Evolutionary conservation across 2,113 vertebrate genomes (phyloP), one percentile per base, ranked within the genome.

Genomic region (Piprites chloris): DNA sequence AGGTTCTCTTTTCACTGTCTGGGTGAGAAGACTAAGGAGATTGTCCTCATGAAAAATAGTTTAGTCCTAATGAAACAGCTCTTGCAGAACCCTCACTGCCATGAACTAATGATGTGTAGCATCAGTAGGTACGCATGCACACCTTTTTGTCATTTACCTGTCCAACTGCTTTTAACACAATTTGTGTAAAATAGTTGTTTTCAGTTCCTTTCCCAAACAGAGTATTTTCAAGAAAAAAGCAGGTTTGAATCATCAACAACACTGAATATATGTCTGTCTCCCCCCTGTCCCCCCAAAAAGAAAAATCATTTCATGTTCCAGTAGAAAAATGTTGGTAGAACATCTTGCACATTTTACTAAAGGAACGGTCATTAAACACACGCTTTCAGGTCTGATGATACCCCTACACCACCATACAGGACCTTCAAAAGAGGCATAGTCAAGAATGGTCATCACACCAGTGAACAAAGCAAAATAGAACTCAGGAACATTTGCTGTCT

Each of bases 211-310:
- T 73, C 28, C 17, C 55, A 83, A 79, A 75, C 1, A 15, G 15
- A 74, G 5, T 9, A 58, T 72, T 75, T 91, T 52, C 76, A 75
- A 32, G 28, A 89, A 37, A 66, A 89, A 14, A 91, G 42, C 6
- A 44, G 3, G 11, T 67, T 53, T 73, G 55, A 76, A 80, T 55
- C 7, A 50, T 37, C 35, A 84, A 56, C 9, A 77, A 37, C 20
- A 28, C 6, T 47, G 50, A 91, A 82, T 46, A 61, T 2, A 16
- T 12, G 14, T 68, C 76, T 76, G 30, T 55, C 16, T 12, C 6
- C 37, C 27, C 1, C 19, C 6, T 3, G 20, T 14, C 5, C 37
- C 17, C 2, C 14, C 5, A 2, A 39, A 19, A 30, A 30, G 2
- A 5, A 88, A 39, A 32, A 32, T 8, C 9, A 26, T 3, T 58